These are phyloP conservation scores for Tetragnatha montana DNA, from an alignment of 2,888 invertebrate genomes.

Conservation along the genomic window DNA sequence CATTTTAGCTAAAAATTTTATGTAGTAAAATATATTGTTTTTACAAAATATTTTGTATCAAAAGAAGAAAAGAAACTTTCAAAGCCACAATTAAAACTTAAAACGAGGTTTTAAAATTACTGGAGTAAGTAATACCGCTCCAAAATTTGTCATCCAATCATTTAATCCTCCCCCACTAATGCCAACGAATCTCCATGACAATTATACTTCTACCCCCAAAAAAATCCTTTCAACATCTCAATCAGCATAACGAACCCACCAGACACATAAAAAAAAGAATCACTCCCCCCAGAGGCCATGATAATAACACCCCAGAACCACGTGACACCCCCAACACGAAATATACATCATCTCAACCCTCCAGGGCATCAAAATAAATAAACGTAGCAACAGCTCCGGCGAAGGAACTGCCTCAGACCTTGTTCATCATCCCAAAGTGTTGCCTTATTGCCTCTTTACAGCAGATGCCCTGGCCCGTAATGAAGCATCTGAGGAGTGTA, in stretches of 20 bases:
- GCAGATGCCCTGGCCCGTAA: conserved; percentile 17
- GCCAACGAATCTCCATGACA: too few species aligned
- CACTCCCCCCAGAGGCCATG: neutral
- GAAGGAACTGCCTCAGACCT: neutral
- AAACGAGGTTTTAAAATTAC: too few species aligned
- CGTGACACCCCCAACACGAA: neutral
- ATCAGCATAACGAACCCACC: neutral
- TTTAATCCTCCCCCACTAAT: too few species aligned
- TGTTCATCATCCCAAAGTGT: conserved; percentile 22
- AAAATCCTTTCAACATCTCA: neutral
- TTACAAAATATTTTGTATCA: too few species aligned
- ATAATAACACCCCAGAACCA: neutral
- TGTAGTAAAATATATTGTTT: too few species aligned
- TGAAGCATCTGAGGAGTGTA: conserved; percentile 21
- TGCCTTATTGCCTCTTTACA: conserved; percentile 40
- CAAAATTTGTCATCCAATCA: too few species aligned
- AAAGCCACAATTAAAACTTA: too few species aligned
- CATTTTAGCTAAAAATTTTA: too few species aligned
- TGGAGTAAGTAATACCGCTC: too few species aligned
- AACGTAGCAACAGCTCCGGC: conserved; percentile 3
- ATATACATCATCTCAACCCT: neutral
- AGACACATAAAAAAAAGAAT: neutral
- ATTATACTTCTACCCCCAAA: neutral
- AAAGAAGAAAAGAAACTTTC: too few species aligned
- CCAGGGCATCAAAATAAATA: neutral